Conservation (phyloP, 2,113 vertebrate genomes). For the Podarcis raffonei region DNA sequence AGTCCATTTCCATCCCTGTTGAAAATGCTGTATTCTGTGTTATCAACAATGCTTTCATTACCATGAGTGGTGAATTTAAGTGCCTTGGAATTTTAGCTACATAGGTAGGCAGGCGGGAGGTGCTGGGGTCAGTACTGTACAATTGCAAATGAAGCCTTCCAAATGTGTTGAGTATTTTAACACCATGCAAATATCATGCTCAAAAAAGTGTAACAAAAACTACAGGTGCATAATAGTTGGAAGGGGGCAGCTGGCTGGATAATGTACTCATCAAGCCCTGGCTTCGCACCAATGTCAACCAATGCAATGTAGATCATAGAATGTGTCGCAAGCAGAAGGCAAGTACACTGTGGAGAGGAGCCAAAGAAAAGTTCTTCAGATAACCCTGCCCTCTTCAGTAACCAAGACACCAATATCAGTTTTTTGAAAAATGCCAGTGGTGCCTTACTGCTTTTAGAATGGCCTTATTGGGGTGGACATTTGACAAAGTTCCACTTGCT, state of each 20-base stretch:
- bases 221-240: background rate
- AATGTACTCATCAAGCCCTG: background rate
- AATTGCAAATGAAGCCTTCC: background rate
- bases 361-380: background rate
- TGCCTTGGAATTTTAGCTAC: background rate
- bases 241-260: background rate
- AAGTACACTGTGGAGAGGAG: background rate
- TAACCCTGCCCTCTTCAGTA: background rate
- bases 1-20: conserved; percentile 13
- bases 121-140: background rate
- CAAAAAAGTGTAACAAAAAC: too few relatives aligned
- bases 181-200: too few relatives aligned
- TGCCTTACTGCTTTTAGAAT: background rate
- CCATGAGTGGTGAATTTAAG: background rate
- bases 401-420: background rate
- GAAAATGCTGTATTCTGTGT: background rate
- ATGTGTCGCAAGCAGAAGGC: background rate
- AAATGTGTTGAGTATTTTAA: too few relatives aligned
- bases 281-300: background rate
- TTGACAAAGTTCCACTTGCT: background rate
- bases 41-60: background rate
- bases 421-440: background rate
- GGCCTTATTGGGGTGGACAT: background rate
- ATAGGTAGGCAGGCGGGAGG: background rate
- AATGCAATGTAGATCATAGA: background rate